These are phyloP conservation scores for Plemyria rubiginata DNA, from an alignment of 2,888 invertebrate species.

Conservation along the genomic window DNA sequence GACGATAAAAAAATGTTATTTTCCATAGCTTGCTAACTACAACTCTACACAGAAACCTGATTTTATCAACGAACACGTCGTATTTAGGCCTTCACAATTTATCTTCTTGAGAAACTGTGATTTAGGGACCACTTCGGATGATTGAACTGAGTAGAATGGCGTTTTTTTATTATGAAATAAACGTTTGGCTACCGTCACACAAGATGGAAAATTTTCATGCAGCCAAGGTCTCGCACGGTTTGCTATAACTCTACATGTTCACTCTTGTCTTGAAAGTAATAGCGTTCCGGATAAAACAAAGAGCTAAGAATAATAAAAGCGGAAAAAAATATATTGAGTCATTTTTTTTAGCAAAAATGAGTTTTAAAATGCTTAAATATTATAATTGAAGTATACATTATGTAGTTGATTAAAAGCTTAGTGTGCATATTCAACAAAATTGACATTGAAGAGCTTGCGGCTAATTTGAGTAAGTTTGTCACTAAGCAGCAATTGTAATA, in stretches of 20 bases:
- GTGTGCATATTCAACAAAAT: too few species aligned
- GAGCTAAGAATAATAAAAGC: too few species aligned
- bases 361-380: too few species aligned
- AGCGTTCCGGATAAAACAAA: too few species aligned
- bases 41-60: slow-evolving; percentile 26
- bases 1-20: too few species aligned
- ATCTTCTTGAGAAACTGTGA: slow-evolving; percentile 34
- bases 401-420: too few species aligned
- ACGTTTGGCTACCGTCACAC: background rate
- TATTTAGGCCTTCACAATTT: slow-evolving; percentile 32
- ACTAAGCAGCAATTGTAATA: slow-evolving; percentile 18
- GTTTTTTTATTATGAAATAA: background rate
- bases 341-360: too few species aligned
- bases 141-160: slow-evolving; percentile 28
- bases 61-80: slow-evolving; percentile 38
- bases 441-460: background rate
- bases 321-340: too few species aligned
- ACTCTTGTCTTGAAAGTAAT: too few species aligned
- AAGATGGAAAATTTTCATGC: background rate
- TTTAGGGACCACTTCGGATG: slow-evolving; percentile 28
- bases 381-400: too few species aligned
- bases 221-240: too few species aligned
- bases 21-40: background rate
- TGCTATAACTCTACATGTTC: too few species aligned
- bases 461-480: slow-evolving; percentile 20